Base-by-base conservation (phyloP, 2,113 vertebrate genomes). In the Tragelaphus buxtoni region DNA sequence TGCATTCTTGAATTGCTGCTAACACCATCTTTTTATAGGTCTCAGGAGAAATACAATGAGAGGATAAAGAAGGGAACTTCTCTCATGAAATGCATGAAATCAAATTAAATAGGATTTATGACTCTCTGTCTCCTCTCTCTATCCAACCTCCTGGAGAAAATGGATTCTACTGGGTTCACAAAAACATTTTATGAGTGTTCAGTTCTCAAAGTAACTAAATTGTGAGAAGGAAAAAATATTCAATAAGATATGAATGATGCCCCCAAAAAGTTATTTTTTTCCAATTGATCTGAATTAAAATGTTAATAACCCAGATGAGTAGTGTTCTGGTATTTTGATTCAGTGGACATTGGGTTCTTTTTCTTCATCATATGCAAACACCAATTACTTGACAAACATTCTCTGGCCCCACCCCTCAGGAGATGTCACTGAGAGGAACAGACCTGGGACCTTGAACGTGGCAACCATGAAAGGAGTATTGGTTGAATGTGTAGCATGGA, bases 51-150 rank as follows among this genome's bases (percentile, higher is more conserved):
- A 90, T 58, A 88, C 69, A 60, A 51, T 42, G 83, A 93, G 87
- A 95, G 26, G 74, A 69, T 76, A 35, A 93, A 94, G 93, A 87
- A 96, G 90, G 24, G 35, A 56, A 28, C 24, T 96, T 95, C 61
- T 79, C 85, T 95, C 60, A 49, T 72, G 72, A 97, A 95, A 86
- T 20, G 16, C 86, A 94, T 18, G 55, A 87, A 96, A 88, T 84
- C 7, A 14, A 95, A 84, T 97, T 94, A 96, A 95, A 80, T 49
- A 87, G 83, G n/a, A 95, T 98, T 97, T 96, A 95, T 90, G 94
- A 80, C 63, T 97, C 81, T 95, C 92, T 42, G 7, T 35, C 32
- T 94, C 42, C 76, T 96, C 74, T 91, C 93, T 53, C 65, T 76
- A 77, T 56, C 42, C 45, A 97, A 10, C 26, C 76, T 93, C 53